phyloP scores from a whole-genome alignment of 2,797 vertebrate species.

The Sphenopsis melanotis region DNA sequence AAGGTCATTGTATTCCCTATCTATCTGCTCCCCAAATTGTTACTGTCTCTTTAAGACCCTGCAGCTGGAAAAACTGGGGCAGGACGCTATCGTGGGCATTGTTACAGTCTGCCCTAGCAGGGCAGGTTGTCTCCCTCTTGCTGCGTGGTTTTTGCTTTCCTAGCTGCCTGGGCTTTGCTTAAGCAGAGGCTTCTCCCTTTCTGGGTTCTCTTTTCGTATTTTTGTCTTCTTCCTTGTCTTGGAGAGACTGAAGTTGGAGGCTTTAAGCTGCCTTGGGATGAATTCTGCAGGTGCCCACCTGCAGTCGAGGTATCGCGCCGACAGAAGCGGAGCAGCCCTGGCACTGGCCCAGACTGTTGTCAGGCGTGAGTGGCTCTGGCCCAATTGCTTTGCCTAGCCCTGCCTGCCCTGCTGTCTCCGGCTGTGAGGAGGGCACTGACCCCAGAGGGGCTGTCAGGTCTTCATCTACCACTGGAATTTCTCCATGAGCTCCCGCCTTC shows the following conservation, averaged over 20 bases:
- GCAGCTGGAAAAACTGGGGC: neutral
- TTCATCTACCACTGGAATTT: neutral
- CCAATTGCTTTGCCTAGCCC: neutral
- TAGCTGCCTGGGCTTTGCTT: neutral
- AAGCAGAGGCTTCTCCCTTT: neutral
- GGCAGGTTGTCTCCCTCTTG: neutral
- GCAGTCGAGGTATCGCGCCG: fast-evolving
- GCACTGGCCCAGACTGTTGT: fast-evolving
- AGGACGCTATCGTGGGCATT: fast-evolving
- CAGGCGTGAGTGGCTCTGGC: neutral
- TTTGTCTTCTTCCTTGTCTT: neutral
- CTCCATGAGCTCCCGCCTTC: neutral
- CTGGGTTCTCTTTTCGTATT: neutral
- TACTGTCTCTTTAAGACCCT: neutral
- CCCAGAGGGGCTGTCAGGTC: fast-evolving
- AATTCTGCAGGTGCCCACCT: fast-evolving
- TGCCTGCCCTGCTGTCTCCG: neutral
- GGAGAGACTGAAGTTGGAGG: neutral
- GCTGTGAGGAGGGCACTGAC: neutral
- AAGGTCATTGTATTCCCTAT: neutral
- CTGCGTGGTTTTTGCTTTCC: neutral
- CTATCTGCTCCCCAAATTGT: neutral
- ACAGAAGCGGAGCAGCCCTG: neutral
- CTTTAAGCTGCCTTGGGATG: neutral
- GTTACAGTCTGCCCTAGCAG: neutral